Percentiles rank a stretch among this genome's conserved stretches.
These are phyloP conservation scores for Oreochromis niloticus DNA, from an alignment of 2,113 vertebrate genomes.

Conservation along the genomic window DNA sequence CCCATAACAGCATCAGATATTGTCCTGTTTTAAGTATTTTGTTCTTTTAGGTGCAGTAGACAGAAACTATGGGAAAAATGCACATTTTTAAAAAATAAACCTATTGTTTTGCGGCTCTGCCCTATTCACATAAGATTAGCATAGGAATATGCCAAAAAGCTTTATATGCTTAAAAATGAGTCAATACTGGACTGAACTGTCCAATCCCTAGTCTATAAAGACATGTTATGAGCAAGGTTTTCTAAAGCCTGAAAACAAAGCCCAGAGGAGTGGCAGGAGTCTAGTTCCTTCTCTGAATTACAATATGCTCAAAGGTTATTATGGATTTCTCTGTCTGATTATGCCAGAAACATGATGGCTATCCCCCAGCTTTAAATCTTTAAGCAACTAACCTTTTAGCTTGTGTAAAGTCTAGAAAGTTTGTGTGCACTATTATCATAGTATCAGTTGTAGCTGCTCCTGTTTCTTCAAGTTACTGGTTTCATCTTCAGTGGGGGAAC, in stretches of 20 bases:
- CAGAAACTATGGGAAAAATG: neutral
- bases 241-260: neutral
- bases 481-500: neutral
- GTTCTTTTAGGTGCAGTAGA: neutral
- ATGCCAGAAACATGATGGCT: neutral
- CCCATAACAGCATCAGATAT: neutral
- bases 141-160: neutral
- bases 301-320: neutral
- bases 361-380: neutral
- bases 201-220: neutral
- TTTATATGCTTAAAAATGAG: neutral
- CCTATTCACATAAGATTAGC: neutral
- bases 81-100: neutral
- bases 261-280: neutral
- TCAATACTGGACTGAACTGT: neutral
- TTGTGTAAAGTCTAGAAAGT: neutral
- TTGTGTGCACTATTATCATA: neutral
- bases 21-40: neutral
- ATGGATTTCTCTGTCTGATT: neutral
- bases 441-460: neutral
- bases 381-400: neutral
- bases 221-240: neutral
- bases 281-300: neutral
- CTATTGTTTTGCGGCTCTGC: fast-evolving
- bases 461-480: neutral